Conservation (phyloP, 2,113 vertebrate species). For the Sardina pilchardus region DNA sequence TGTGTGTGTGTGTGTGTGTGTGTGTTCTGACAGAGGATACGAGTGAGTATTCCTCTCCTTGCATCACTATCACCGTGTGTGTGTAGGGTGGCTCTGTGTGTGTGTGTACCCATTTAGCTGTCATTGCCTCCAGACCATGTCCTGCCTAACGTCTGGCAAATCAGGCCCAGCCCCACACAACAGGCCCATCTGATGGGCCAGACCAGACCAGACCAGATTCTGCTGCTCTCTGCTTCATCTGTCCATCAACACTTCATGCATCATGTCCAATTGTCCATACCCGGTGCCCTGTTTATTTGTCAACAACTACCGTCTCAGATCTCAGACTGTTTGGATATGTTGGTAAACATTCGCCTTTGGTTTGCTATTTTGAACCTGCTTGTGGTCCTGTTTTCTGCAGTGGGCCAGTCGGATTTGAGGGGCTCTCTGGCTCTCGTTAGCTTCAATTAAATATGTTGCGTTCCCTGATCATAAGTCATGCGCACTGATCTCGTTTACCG, state of each 20-base stretch:
- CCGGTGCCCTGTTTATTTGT: no score
- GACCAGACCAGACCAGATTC: no score
- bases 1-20: constrained; percentile 3
- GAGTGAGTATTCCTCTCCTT: background rate
- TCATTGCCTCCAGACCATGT: constrained; percentile 49
- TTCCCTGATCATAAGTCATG: background rate
- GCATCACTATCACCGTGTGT: no score
- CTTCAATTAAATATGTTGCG: background rate
- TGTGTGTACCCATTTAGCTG: constrained; percentile 45
- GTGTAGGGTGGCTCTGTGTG: constrained; percentile 16
- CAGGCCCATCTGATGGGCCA: no score
- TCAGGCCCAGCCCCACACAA: constrained; percentile 39
- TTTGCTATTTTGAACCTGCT: no score
- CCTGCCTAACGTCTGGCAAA: constrained; percentile 46
- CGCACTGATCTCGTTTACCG: background rate
- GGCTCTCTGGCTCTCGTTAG: background rate
- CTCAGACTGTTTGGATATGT: no score
- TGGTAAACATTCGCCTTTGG: no score
- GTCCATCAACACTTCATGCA: background rate
- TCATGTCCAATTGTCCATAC: no score
- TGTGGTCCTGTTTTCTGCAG: no score
- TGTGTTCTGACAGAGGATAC: background rate
- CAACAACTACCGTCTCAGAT: no score
- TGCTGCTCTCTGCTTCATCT: constrained; percentile 33
- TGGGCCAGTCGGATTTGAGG: no score